Conservation (phyloP, 2,113 vertebrate genomes). For the Todiramphus saurophagus region DNA sequence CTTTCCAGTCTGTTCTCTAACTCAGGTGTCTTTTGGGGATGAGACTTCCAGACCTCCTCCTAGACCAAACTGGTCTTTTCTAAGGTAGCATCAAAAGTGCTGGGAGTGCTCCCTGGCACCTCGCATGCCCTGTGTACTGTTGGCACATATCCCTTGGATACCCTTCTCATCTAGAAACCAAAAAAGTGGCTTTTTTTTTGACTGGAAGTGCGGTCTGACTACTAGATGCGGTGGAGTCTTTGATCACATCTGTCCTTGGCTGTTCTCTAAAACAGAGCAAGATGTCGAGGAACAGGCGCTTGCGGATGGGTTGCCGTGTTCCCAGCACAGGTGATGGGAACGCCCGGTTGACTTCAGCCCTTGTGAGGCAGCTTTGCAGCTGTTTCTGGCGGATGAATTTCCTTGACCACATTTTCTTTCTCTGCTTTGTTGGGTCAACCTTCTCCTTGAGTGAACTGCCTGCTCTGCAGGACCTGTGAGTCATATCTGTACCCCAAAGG, state of each 20-base stretch:
- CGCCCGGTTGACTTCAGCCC: not conserved
- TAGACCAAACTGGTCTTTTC: not conserved
- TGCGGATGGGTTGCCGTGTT: not conserved
- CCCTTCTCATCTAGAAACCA: constrained; percentile 15
- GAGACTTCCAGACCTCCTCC: not conserved
- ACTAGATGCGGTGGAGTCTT: not conserved
- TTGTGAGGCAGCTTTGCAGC: not conserved
- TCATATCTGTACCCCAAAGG: not conserved
- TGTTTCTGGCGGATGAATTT: not conserved
- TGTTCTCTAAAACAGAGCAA: not conserved
- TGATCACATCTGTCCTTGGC: not conserved
- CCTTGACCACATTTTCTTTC: not conserved
- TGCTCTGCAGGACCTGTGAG: not conserved
- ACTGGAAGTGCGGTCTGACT: not conserved
- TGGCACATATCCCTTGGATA: not conserved
- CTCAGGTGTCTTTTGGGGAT: not conserved
- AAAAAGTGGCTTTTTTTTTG: not conserved
- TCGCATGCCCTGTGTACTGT: fast-evolving
- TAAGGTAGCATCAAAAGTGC: not conserved
- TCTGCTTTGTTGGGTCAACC: not conserved
- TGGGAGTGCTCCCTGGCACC: fast-evolving
- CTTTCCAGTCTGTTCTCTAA: not conserved
- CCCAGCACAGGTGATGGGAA: not conserved
- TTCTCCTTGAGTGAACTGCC: not conserved
- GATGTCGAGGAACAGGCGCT: not conserved